Evolutionary conservation across 2,797 vertebrate species (phyloP).

Genomic region (Masticophis lateralis): DNA sequence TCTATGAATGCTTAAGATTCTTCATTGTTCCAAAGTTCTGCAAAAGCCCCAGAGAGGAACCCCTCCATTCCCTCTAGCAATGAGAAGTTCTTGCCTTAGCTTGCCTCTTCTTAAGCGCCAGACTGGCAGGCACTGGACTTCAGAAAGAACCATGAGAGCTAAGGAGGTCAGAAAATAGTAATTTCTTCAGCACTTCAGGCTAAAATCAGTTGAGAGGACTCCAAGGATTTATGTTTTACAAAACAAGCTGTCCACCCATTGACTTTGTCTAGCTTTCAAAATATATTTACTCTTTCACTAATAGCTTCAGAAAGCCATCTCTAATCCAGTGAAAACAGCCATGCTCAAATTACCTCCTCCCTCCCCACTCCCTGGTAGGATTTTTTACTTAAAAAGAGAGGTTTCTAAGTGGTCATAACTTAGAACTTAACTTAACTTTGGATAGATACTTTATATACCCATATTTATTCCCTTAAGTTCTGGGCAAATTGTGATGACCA

Average conservation of each 20-base stretch:
- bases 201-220: conserved; percentile 34
- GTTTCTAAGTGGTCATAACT: not conserved
- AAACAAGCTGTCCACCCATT: not conserved
- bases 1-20: not conserved
- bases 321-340: conserved; percentile 44
- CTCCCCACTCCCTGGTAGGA: conserved; percentile 20
- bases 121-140: conserved; percentile 27
- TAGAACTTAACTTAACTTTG: not conserved
- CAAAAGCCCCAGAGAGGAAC: not conserved
- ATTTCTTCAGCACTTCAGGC: conserved; percentile 30
- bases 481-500: not conserved
- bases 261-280: conserved; percentile 35
- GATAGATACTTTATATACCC: not conserved
- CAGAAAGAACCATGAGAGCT: conserved; percentile 9
- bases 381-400: conserved; percentile 23
- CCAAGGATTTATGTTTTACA: conserved; percentile 28
- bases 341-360: conserved; percentile 22
- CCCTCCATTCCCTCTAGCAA: not conserved
- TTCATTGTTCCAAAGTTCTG: not conserved
- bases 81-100: not conserved
- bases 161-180: conserved; percentile 11
- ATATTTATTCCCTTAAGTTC: not conserved
- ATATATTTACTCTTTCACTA: conserved; percentile 34
- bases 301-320: conserved; percentile 36
- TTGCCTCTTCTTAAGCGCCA: not conserved